Conservation (phyloP, 2,888 invertebrate species). For the Agrilus cyanescens region DNA sequence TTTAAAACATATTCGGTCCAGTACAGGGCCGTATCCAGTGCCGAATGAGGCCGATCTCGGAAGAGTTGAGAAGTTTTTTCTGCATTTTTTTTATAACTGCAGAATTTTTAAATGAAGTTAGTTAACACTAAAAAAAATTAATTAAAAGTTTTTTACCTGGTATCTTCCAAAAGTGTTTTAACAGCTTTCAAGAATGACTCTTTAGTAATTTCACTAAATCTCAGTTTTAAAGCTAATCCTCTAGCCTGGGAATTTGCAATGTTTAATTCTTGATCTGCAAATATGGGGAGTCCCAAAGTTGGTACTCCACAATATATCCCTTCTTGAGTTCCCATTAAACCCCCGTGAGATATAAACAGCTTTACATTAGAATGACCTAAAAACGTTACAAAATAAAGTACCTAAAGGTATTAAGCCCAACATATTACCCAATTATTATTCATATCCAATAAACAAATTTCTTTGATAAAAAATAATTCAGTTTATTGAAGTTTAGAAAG, state of each 20-base stretch:
- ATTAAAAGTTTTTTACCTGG: constrained; percentile 29
- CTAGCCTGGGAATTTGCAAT: constrained; percentile 39
- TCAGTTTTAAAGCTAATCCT: constrained; percentile 36
- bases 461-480: too few relatives aligned
- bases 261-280: constrained; percentile 36
- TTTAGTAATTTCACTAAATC: constrained; percentile 18
- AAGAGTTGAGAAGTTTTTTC: constrained; percentile 39
- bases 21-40: constrained; percentile 48
- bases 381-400: too few relatives aligned
- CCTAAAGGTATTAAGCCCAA: too few relatives aligned
- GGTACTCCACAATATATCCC: constrained; percentile 30
- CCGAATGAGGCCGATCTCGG: constrained; percentile 45
- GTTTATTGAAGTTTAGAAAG: too few relatives aligned
- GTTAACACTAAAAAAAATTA: too few relatives aligned
- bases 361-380: constrained; percentile 33
- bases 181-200: constrained; percentile 19
- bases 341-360: constrained; percentile 39
- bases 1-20: constrained; percentile 54
- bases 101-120: constrained; percentile 13
- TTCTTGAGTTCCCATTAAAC: constrained; percentile 35
- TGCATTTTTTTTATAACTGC: constrained; percentile 43
- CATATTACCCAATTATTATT: too few relatives aligned
- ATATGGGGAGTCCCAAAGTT: constrained; percentile 26
- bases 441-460: too few relatives aligned
- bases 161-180: constrained; percentile 30